Base-by-base conservation (phyloP, 2,113 vertebrate species). In the Pseudopodoces humilis region DNA sequence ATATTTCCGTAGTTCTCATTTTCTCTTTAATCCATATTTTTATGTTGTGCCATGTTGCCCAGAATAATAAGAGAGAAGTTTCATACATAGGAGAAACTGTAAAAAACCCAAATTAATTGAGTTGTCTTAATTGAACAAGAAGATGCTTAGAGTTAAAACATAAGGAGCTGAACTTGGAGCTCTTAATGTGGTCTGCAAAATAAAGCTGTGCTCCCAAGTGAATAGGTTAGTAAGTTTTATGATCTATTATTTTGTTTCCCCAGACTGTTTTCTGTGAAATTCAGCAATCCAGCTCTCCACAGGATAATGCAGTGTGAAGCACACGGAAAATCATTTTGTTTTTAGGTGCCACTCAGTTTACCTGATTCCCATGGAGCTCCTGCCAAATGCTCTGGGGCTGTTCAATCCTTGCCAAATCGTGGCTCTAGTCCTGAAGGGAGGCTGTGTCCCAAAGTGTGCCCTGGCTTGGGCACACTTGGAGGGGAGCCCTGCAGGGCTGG, bases 1-100 rank as follows among this genome's bases (percentile, higher is more conserved):
- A 64, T 88, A 94, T 95, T 96, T 65, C 30, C 85, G 44, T n/a
- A 71, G 14, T 58, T 89, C 46, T 67, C 21, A 16, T 90, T 93
- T 95, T 83, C 56, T 81, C 47, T 91, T 60, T 84, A 78, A 71
- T 78, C 60, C 35, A 8, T 70, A 55, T 62, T 83, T 90, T 67
- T 67, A 41, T 89, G 22, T 88, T 88, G 50, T 41, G 16, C 50
- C 7, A 35, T 70, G 58, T 83, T 64, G 25, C 37, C 60, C 18
- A 46, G 2, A 46, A 63, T 82, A 80, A 33, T 75, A 37, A 59
- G 25, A 30, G 16, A 31, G 25, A 69, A 1, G 2, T 89, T 87
- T 76, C 25, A 25, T 49, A 76, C 19, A 10, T 5, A 39, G 37
- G 28, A 87, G 56, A 86, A 81, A 59, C 39, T 67, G 60, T 13